Conservation (phyloP, 2,888 invertebrate genomes). For the Pelosia muscerda region DNA sequence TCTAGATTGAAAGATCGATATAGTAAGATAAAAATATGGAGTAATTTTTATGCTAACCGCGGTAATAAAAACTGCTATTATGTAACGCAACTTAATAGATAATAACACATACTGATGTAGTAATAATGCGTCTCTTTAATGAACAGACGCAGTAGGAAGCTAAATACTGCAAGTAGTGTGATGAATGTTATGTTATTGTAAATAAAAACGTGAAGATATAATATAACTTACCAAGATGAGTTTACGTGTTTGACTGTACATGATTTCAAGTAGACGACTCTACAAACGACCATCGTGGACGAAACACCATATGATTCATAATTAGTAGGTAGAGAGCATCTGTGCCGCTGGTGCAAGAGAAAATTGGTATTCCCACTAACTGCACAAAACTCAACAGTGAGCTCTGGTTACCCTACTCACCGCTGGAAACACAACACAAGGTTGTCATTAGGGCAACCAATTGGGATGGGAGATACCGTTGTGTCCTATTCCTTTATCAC, state of each 20-base stretch:
- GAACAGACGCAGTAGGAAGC: not conserved
- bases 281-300: too few species aligned
- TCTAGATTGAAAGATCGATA: conserved; percentile 6
- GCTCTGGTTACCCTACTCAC: too few species aligned
- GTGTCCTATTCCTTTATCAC: too few species aligned
- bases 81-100: not conserved
- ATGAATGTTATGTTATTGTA: not conserved
- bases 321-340: too few species aligned
- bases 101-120: not conserved
- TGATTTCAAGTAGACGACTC: too few species aligned
- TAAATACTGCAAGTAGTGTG: not conserved
- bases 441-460: too few species aligned
- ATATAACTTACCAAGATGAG: not conserved
- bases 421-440: too few species aligned
- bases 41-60: not conserved
- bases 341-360: too few species aligned
- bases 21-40: conserved; percentile 1
- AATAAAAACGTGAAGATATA: not conserved
- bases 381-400: too few species aligned
- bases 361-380: too few species aligned
- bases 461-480: too few species aligned
- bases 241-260: not conserved
- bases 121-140: not conserved
- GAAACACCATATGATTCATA: too few species aligned
- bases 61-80: not conserved